Evolutionary conservation across 2,113 vertebrate genomes (phyloP).

Genomic region (Pterocles orientalis): DNA sequence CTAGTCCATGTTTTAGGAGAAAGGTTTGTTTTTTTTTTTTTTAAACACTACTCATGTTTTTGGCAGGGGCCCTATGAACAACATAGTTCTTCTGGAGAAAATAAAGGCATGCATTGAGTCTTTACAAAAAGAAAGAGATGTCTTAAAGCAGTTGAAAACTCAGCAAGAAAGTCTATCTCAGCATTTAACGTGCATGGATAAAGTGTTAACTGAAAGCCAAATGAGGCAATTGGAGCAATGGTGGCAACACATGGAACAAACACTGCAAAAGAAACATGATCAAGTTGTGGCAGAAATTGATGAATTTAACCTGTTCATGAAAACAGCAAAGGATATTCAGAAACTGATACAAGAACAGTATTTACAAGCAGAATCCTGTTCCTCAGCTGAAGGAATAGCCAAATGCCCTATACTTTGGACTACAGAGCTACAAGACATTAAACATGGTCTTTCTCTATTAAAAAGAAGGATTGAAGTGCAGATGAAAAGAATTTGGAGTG

Average conservation of each 20-base stretch:
- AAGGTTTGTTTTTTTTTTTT: not conserved
- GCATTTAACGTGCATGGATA: constrained; percentile 76
- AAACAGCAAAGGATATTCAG: constrained; percentile 69
- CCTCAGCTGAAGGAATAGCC: constrained; percentile 57
- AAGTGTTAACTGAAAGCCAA: constrained; percentile 69
- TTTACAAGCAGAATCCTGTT: constrained; percentile 21
- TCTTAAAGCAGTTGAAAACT: constrained; percentile 75
- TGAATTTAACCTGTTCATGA: constrained; percentile 71
- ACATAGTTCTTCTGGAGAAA: constrained; percentile 75
- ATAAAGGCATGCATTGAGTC: constrained; percentile 74
- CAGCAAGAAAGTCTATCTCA: constrained; percentile 69
- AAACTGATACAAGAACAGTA: constrained; percentile 70
- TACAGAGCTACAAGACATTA: constrained; percentile 77
- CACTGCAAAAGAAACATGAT: constrained; percentile 73
- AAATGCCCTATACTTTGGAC: constrained; percentile 66
- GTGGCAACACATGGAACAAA: constrained; percentile 79
- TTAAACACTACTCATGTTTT: not conserved
- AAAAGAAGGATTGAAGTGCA: constrained; percentile 75
- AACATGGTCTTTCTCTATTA: constrained; percentile 71
- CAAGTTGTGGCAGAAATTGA: constrained; percentile 60
- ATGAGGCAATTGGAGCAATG: constrained; percentile 75
- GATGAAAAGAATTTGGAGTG: constrained; percentile 77
- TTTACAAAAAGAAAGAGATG: constrained; percentile 74
- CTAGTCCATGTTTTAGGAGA: not conserved
- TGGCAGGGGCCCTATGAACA: constrained; percentile 78